Base-by-base conservation (phyloP, 2,888 invertebrate species). In the Mythimna lalbum region DNA sequence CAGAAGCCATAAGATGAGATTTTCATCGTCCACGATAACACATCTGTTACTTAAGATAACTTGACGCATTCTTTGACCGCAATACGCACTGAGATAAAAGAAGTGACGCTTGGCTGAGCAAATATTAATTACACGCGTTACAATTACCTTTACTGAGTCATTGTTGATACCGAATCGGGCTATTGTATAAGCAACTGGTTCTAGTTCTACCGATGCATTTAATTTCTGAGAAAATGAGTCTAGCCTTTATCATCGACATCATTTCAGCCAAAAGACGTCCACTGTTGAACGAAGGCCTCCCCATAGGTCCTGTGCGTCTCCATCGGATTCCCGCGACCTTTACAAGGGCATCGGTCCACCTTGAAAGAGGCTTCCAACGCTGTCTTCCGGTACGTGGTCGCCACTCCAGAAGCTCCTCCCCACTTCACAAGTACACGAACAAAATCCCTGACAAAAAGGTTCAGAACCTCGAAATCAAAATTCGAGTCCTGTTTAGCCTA, bases 11-110 rank as follows among this genome's bases (percentile, higher is more conserved):
- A 76, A 36, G 60, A 59, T 49, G 23, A 63, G 33, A 70, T 77
- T 79, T 53, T 81, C 65, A 71, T 81, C 71, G 52, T 49, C 7
- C 31, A 47, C 39, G 63, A 64, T 67, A 81, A 71, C 70, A 81
- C 65, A 69, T 70, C 43, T 80, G 49, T 66, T 69, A 56, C 56
- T 60, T 53, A 50, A 65, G 63, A 65, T 73, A 69, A 74, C 61
- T 73, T 76, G 68, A 73, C 70, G 81, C 65, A 80, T 78, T 75
- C 70, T 73, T 75, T 59, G 90, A 87, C 89, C 88, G 88, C 85
- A 84, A 90, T 88, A 86, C 65, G 76, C 85, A 86, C 63, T 83
- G 76, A 85, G 88, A 88, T 88, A 89, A 86, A 86, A 80, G 81
- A 83, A 71, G 86, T 74, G 73, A 83, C 87, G 87, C 87, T 87